Conservation (phyloP, 2,797 vertebrate genomes). For the Petrocephalus schoutedeni region DNA sequence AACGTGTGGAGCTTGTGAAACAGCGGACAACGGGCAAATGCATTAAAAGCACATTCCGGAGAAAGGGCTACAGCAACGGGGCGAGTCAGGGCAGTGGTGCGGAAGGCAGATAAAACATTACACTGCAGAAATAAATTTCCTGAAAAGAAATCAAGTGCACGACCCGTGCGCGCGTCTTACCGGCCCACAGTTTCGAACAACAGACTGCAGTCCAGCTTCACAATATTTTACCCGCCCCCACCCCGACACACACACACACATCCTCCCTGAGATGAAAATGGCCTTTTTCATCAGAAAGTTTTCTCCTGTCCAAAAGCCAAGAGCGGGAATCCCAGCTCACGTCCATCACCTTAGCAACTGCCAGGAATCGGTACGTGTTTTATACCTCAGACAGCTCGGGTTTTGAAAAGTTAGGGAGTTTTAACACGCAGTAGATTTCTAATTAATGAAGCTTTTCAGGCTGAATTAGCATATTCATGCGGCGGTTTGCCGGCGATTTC, state of each 20-base stretch:
- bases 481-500: constrained; percentile 18
- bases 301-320: neutral
- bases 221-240: neutral
- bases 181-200: neutral
- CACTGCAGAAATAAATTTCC: neutral
- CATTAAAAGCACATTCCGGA: neutral
- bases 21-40: neutral
- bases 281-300: constrained; percentile 1
- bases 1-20: neutral
- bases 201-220: neutral
- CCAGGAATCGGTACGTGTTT: neutral
- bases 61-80: neutral
- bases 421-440: constrained; percentile 24
- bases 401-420: constrained; percentile 24
- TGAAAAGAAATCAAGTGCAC: neutral
- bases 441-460: constrained; percentile 29
- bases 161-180: neutral
- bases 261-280: neutral
- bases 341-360: constrained; percentile 13
- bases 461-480: constrained; percentile 30
- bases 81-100: neutral
- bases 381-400: constrained; percentile 18
- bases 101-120: constrained; percentile 7
- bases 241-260: neutral
- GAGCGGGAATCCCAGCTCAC: neutral